phyloP scores from a whole-genome alignment of 2,888 invertebrate species.

The Parnassius glacialis region DNA sequence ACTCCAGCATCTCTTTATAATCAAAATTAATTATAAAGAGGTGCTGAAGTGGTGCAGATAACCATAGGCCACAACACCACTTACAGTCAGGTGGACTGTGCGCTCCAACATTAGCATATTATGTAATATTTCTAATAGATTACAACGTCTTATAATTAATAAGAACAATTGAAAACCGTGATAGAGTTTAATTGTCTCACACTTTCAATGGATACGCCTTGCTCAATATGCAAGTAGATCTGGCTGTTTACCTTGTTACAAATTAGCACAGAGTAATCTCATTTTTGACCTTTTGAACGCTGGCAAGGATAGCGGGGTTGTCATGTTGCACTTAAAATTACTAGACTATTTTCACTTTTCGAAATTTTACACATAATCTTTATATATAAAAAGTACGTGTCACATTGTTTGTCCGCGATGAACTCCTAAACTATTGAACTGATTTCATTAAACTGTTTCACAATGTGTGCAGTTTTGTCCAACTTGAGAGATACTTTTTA shows the following conservation, averaged over 20 bases:
- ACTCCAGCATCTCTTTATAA: no score
- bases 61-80: no score
- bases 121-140: background rate
- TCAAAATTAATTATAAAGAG: no score
- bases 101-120: background rate
- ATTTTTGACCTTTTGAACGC: conserved; percentile 12
- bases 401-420: no score
- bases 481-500: no score
- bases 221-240: conserved; percentile 18
- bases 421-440: no score
- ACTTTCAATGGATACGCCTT: conserved; percentile 16
- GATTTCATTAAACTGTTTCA: no score
- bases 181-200: conserved; percentile 6
- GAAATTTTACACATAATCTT: no score
- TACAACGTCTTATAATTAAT: background rate
- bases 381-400: no score
- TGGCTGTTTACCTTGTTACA: conserved; percentile 14
- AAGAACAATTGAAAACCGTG: background rate
- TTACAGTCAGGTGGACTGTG: no score
- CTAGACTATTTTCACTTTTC: background rate
- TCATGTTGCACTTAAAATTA: background rate
- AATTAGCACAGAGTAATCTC: background rate
- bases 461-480: no score
- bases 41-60: no score
- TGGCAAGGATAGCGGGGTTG: conserved; percentile 11